phyloP scores from a whole-genome alignment of 1,140 invertebrate species.

The Limonius californicus region DNA sequence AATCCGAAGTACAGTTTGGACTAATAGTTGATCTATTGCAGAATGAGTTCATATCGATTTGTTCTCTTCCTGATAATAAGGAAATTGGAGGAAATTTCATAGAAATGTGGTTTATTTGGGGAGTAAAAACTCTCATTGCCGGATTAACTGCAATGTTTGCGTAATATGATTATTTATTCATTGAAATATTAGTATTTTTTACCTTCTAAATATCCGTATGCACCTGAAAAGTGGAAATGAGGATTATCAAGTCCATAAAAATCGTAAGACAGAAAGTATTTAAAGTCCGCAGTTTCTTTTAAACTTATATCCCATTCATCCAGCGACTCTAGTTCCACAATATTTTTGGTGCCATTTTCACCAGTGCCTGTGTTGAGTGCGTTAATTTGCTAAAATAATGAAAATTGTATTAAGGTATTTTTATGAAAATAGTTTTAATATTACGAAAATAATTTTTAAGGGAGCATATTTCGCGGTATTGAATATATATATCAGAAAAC shows the following conservation, averaged over 20 bases:
- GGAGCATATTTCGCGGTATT: too few relatives aligned
- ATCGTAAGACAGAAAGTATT: constrained; percentile 78
- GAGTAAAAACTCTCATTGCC: too few relatives aligned
- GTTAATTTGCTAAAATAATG: constrained; percentile 64
- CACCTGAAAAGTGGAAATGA: constrained; percentile 72
- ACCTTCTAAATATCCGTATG: too few relatives aligned
- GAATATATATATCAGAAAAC: constrained; percentile 31
- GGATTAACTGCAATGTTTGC: too few relatives aligned
- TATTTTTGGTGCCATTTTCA: constrained; percentile 55
- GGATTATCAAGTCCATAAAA: constrained; percentile 77
- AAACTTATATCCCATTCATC: constrained; percentile 54
- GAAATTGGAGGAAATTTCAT: constrained; percentile 73
- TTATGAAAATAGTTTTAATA: not conserved
- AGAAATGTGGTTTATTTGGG: constrained; percentile 84
- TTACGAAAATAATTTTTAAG: not conserved
- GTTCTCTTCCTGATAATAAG: constrained; percentile 64
- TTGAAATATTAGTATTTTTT: constrained; percentile 73
- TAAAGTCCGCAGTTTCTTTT: constrained; percentile 60
- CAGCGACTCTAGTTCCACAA: constrained; percentile 59
- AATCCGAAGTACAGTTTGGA: constrained; percentile 63
- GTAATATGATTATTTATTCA: constrained; percentile 86
- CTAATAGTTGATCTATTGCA: constrained; percentile 60
- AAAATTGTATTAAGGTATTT: not conserved
- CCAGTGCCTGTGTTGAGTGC: constrained; percentile 69
- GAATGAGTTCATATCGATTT: constrained; percentile 56